Evolutionary conservation across 2,888 invertebrate genomes (phyloP), one percentile per base, ranked within the genome.

Genomic region (Aphidius colemani): DNA sequence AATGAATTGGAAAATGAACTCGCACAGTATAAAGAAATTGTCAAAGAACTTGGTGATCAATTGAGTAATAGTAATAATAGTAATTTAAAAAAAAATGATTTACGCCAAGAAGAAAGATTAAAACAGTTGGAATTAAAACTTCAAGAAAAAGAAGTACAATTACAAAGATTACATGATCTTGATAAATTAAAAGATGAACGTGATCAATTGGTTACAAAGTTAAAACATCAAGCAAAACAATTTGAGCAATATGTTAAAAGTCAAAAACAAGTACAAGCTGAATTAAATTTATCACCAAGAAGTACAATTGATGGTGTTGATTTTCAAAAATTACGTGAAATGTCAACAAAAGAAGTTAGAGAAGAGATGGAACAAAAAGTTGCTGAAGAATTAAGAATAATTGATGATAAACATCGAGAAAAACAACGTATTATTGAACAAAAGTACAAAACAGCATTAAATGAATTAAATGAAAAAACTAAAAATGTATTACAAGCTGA

Each of bases 341-440:
- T 84, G 81, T 82, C 85, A 77, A 85, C 85, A 74, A 86, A 86
- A 70, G 87, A 86, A 1, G 87, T 90, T 61, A 84, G 89, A 2
- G 88, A 89, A 67, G 89, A 89, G 75, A 88, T 89, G 84, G 88
- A 89, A 0, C 88, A 88, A 70, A 86, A 88, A 65, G 89, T 88
- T 69, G 87, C 88, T 0, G 73, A 85, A 40, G 88, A 89, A 80
- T 83, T 89, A 70, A 88, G 87, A 76, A 84, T 85, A 0, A 81
- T 86, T 7, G 87, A 87, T 77, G 84, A 85, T 81, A 85, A 85
- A 65, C 85, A 85, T 70, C 82, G 84, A 1, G 81, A 85, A 65
- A 83, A 83, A 58, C 78, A 85, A 6, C 85, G 85, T 69, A 84
- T 85, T 67, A 81, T 86, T 43, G 86, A 87, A 68, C 84, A 84